Evolutionary conservation across 2,797 vertebrate species (phyloP).

Genomic region (Gorsachius magnificus): DNA sequence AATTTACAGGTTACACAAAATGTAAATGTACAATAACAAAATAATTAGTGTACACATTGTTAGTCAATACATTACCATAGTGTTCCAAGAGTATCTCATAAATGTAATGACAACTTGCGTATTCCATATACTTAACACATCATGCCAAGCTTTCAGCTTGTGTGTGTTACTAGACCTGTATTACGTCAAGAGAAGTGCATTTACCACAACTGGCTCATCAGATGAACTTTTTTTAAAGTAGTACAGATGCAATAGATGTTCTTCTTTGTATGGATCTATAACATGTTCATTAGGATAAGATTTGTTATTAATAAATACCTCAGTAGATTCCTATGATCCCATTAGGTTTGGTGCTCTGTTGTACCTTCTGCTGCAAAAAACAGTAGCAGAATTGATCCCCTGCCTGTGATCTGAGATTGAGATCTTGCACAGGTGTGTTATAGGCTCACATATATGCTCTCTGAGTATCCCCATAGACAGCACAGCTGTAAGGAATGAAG

Average conservation of each 20-base stretch:
- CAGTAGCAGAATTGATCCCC: background rate
- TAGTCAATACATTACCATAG: background rate
- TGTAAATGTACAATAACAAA: background rate
- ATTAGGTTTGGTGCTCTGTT: background rate
- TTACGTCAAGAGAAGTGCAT: background rate
- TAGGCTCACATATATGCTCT: background rate
- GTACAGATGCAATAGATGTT: rapidly evolving
- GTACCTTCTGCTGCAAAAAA: background rate
- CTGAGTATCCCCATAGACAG: background rate
- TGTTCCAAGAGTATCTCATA: background rate
- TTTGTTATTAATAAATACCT: background rate
- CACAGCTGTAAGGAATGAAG: background rate
- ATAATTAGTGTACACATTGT: background rate
- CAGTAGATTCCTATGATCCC: background rate
- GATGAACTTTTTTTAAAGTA: background rate
- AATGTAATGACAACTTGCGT: background rate
- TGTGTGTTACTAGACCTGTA: background rate
- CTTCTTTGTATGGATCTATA: background rate
- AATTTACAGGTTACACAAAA: background rate
- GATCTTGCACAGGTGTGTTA: background rate
- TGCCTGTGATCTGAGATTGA: background rate
- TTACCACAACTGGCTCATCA: background rate
- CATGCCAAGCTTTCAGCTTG: background rate
- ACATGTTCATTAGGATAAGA: background rate
- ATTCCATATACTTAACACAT: background rate